phyloP scores from a whole-genome alignment of 2,888 invertebrate species.

The Orthosia cruda region DNA sequence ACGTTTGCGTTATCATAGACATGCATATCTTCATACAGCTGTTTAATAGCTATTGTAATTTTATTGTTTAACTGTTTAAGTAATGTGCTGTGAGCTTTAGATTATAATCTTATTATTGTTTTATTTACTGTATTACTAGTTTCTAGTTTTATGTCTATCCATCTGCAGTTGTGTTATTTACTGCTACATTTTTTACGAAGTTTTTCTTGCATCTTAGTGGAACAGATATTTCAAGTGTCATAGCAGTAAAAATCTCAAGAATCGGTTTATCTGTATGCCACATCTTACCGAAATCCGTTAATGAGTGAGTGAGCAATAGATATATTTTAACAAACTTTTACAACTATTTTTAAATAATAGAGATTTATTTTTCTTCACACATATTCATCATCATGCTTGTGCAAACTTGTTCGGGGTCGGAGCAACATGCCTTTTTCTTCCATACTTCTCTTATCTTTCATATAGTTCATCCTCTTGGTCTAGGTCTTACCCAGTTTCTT shows the following conservation, averaged over 20 bases:
- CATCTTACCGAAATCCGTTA: not conserved
- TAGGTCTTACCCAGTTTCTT: too few species aligned
- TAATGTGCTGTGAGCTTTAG: conserved; percentile 11
- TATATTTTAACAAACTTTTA: too few species aligned
- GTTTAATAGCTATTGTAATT: conserved; percentile 4
- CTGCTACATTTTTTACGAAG: not conserved
- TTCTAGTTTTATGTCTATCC: not conserved
- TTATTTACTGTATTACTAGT: conserved; percentile 19
- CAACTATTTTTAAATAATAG: too few species aligned
- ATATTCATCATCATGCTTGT: not conserved
- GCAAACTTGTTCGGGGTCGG: not conserved
- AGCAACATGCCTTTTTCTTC: not conserved
- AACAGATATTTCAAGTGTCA: not conserved
- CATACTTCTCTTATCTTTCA: not conserved
- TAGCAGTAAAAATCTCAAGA: too few species aligned
- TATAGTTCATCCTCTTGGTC: too few species aligned
- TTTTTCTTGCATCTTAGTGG: not conserved
- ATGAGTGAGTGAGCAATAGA: not conserved
- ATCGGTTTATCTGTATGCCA: not conserved
- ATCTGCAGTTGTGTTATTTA: not conserved
- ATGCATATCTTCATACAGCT: conserved; percentile 6
- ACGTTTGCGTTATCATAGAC: conserved; percentile 10
- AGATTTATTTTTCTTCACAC: too few species aligned
- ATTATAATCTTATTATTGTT: conserved; percentile 48
- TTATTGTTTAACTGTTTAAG: conserved; percentile 39